Conservation (phyloP, 2,888 invertebrate genomes). For the Aplocera efformata region DNA sequence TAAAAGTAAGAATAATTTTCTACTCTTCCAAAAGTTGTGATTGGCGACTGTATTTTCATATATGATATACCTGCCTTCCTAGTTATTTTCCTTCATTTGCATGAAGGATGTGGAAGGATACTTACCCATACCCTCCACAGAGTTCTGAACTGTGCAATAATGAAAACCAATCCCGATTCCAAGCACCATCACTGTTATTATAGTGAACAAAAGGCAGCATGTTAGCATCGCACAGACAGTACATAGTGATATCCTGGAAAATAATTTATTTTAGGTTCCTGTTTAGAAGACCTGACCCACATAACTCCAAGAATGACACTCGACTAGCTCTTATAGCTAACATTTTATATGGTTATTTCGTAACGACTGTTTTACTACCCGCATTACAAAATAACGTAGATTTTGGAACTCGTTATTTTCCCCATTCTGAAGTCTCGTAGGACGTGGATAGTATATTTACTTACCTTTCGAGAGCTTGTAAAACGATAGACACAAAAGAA, state of each 20-base stretch:
- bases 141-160: conserved; percentile 61
- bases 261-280: not conserved
- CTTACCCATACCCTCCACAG: conserved; percentile 59
- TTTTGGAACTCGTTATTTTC: no score
- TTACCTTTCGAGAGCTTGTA: conserved; percentile 68
- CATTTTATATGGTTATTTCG: no score
- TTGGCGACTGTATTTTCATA: no score
- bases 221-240: conserved; percentile 65
- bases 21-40: no score
- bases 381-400: no score
- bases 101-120: conserved; percentile 2
- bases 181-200: conserved; percentile 52
- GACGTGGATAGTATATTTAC: not conserved
- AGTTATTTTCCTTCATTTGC: no score
- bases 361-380: no score
- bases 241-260: conserved; percentile 60
- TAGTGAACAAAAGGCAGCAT: conserved; percentile 60
- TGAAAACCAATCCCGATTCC: conserved; percentile 70
- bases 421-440: not conserved
- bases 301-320: no score
- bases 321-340: no score
- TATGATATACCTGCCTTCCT: no score
- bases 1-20: no score
- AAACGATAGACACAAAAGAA: conserved; percentile 57
- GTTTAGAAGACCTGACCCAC: no score